Conservation (phyloP, 1,140 invertebrate genomes). For the Mamestra configurata region DNA sequence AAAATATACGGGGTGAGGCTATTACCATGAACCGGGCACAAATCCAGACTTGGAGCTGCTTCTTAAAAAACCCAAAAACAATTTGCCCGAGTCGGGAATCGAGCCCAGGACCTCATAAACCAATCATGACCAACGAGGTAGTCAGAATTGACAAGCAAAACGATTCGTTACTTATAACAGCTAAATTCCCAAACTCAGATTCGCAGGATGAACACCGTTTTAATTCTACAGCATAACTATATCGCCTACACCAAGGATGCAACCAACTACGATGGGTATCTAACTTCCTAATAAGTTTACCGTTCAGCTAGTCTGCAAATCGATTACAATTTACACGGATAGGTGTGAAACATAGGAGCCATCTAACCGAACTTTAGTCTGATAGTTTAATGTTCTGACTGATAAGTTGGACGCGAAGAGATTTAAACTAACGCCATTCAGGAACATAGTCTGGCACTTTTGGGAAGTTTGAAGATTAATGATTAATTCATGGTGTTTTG, state of each 20-base stretch:
- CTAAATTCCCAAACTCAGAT: too few species aligned
- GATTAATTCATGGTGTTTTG: not conserved
- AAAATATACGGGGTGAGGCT: too few species aligned
- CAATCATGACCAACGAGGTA: too few species aligned
- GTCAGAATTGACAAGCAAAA: too few species aligned
- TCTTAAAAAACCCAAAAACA: too few species aligned
- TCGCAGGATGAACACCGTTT: too few species aligned
- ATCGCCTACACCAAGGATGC: not conserved
- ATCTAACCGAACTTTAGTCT: constrained; percentile 18
- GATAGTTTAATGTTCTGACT: constrained; percentile 13
- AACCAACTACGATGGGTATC: constrained; percentile 10
- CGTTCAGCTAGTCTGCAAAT: constrained; percentile 19
- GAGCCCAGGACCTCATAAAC: too few species aligned
- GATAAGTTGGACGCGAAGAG: not conserved
- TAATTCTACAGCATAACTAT: not conserved
- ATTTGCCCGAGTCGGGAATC: too few species aligned
- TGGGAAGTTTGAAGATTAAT: not conserved
- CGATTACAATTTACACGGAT: constrained; percentile 34
- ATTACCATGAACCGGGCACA: too few species aligned
- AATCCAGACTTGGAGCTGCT: too few species aligned
- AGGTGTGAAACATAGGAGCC: constrained; percentile 38
- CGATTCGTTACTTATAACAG: too few species aligned
- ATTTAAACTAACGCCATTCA: not conserved
- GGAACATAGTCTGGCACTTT: not conserved
- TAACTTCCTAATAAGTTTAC: constrained; percentile 22